Conservation (phyloP, 2,797 vertebrate species). For the Zalophus californianus region DNA sequence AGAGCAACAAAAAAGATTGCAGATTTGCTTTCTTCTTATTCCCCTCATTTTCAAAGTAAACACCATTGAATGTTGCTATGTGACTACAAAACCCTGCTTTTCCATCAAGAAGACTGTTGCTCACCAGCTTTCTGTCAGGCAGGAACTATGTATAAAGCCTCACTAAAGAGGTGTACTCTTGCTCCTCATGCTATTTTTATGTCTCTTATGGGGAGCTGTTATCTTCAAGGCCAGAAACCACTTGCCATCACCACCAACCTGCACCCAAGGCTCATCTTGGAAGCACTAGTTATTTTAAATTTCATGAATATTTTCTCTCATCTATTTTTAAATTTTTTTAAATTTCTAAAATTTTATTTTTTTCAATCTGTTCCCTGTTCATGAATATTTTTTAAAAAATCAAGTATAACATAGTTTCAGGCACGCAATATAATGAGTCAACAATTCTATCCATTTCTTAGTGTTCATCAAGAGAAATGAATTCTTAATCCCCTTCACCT, state of each 20-base stretch:
- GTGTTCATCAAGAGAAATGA: background rate
- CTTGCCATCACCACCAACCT: background rate
- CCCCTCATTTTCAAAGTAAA: conserved; percentile 63
- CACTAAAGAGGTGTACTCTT: background rate
- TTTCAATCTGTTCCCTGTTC: background rate
- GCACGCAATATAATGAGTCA: background rate
- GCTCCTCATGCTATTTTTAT: background rate
- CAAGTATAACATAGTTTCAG: background rate
- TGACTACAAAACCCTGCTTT: background rate
- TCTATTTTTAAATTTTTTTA: background rate
- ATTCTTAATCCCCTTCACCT: background rate
- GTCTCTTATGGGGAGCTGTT: fast-evolving
- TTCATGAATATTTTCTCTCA: background rate
- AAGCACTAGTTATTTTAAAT: background rate
- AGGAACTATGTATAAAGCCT: background rate
- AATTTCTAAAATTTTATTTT: background rate
- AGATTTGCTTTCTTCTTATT: conserved; percentile 30
- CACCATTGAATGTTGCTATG: background rate
- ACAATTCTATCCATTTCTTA: background rate
- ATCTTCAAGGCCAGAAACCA: background rate
- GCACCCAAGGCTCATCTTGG: background rate
- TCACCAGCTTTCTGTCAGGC: background rate
- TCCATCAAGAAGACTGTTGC: background rate
- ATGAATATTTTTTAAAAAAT: background rate
- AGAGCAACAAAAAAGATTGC: conserved; percentile 31